Evolutionary conservation across 2,113 vertebrate genomes (phyloP), one percentile per base, ranked within the genome.

Genomic region (Tautogolabrus adspersus): DNA sequence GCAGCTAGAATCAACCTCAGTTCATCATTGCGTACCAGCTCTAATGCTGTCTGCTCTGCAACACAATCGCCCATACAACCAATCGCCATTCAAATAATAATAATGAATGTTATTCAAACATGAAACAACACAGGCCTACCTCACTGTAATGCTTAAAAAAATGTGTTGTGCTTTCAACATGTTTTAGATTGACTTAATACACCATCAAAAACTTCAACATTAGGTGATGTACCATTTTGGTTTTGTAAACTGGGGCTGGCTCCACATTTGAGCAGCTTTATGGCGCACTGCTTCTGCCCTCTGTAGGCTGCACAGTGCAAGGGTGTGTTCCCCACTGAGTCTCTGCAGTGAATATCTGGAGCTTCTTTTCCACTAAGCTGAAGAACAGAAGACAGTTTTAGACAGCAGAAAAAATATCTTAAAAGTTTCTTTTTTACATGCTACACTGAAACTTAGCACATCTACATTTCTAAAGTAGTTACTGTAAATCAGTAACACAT

Each of bases 231-330:
- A 98, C 97, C 95, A 37, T 95, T 96, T 86, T 91, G 96, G 88
- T 99, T 99, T 87, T 83, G 96, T 79, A 94, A 81, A 83, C 83
- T 92, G 22, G 93, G 90, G 75, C 93, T 91, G 70, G 96, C 97
- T 75, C 97, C 96, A 82, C 79, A 95, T 92, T 94, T 96, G 0
- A 98, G 94, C 74, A 98, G 96, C 56, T 96, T 96, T 73, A 96
- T 54, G 46, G 95, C 93, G 90, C 96, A 97, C 21, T 95, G 95
- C 76, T 96, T 96, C 81, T 97, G 96, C 77, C 95, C 96, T 69
- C 97, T 96, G 90, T 97, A 96, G 1, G 96, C 95, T 16, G 96
- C 96, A 86, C 96, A 96, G 71, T 98, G 97, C 86, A 99, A 88
- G 1, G 97, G 96, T 0, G 97, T 98, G 49, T 99, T 97, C 60